phyloP scores from a whole-genome alignment of 2,797 vertebrate species.

The Micrastur ruficollis region DNA sequence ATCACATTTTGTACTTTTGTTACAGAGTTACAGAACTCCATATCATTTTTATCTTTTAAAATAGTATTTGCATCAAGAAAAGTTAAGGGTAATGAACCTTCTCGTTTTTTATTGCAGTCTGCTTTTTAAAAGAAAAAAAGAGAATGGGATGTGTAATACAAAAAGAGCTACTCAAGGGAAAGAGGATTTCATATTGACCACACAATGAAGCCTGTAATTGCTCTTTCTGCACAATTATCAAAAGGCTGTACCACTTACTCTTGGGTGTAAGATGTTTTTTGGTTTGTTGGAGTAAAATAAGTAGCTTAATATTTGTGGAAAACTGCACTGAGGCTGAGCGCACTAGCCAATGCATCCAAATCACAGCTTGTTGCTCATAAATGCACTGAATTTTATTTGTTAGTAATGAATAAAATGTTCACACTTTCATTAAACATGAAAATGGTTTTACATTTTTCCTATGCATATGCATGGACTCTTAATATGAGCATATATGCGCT shows the following conservation, averaged over 20 bases:
- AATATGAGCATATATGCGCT: neutral
- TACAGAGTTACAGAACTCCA: neutral
- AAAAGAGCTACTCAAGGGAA: neutral
- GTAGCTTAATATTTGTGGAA: neutral
- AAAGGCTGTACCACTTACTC: neutral
- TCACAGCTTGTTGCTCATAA: neutral
- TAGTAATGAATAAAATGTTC: neutral
- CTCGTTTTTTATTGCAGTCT: neutral
- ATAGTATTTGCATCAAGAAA: neutral
- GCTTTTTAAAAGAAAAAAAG: neutral
- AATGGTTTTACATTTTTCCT: neutral
- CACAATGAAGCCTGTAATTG: neutral
- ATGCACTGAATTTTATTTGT: neutral
- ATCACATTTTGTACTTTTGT: neutral
- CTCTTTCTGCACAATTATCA: neutral
- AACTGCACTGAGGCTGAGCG: neutral
- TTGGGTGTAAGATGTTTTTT: neutral
- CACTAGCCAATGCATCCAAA: neutral
- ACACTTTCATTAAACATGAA: constrained; percentile 14
- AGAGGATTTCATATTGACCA: neutral
- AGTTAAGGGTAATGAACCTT: neutral
- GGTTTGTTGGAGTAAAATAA: neutral
- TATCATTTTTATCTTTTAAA: neutral
- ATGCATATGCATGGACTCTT: neutral
- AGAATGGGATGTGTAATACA: neutral